phyloP scores from a whole-genome alignment of 2,797 vertebrate species.

The Lophotriccus pileatus region DNA sequence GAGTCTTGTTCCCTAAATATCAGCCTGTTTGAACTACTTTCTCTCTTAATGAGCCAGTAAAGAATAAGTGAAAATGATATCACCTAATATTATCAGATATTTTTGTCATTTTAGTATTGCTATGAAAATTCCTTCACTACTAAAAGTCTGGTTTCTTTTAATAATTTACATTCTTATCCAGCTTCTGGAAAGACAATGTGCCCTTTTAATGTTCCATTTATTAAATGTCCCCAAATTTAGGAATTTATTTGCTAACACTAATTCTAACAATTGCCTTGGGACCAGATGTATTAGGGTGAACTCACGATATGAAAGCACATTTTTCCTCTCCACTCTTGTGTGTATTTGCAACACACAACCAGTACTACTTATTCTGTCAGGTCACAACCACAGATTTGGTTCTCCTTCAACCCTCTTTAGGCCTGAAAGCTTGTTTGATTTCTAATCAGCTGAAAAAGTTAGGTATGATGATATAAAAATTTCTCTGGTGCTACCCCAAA shows the following conservation, averaged over 20 bases:
- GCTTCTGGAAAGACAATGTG: not conserved
- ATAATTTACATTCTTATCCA: not conserved
- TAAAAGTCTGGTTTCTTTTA: not conserved
- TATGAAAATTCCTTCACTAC: not conserved
- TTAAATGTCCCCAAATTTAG: not conserved
- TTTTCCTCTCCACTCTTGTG: not conserved
- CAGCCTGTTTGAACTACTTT: not conserved
- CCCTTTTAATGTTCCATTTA: not conserved
- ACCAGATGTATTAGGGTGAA: not conserved
- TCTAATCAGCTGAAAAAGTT: not conserved
- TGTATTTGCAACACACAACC: not conserved
- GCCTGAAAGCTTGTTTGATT: not conserved
- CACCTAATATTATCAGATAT: not conserved
- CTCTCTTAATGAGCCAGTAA: not conserved
- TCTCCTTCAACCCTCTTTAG: not conserved
- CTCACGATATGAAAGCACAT: not conserved
- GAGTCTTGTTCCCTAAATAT: not conserved
- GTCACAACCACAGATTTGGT: not conserved
- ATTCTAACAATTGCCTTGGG: fast-evolving
- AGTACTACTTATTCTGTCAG: not conserved
- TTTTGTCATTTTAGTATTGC: not conserved
- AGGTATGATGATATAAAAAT: fast-evolving
- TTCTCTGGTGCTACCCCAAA: not conserved
- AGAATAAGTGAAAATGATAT: not conserved
- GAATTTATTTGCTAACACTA: not conserved